Base-by-base conservation (phyloP, 2,797 vertebrate species). In the Picus viridis region DNA sequence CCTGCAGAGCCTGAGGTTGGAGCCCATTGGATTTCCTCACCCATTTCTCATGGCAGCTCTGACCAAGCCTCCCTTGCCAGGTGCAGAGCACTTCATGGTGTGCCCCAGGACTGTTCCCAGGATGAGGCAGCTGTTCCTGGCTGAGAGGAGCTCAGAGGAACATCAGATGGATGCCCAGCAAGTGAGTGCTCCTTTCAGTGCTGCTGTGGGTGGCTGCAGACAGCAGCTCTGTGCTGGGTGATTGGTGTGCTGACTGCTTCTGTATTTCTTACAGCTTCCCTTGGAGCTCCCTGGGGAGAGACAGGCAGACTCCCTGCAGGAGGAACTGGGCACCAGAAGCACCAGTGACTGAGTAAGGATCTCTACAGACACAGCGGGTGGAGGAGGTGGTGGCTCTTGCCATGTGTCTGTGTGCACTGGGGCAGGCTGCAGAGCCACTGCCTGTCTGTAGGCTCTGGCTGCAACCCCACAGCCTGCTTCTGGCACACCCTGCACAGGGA, bases 121-220 rank as follows among this genome's bases (percentile, higher is more conserved):
- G 92, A 95, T 94, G 89, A 97, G 95, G 83, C 81, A 92, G 81
- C 86, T 94, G 94, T 97, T 97, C 95, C 88, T 58, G 39, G 96
- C 92, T 93, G 92, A 96, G 95, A 95, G 93, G 85, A 94, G 76
- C 74, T 97, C 96, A 96, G 89, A 95, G 83, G 90, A 92, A 97
- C 89, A 90, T 96, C 96, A 97, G 96, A 96, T 97, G 97, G 96
- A 97, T 97, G 87, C 91, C 95, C 97, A 96, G 95, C 83, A 97
- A 95, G 90, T 95, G 86, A 95, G 94, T 94, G 94, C 83, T 85
- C 89, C 81, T 96, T 96, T 97, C 95, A 86, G 73, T 95, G 96
- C 96, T 41, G 6, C 94, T 96, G 93, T 94, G 78, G 88, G 87
- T 94, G 83, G 73, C 83, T 96, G 94, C 86, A 91, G 89, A 75